Conservation (phyloP, 2,113 vertebrate genomes). For the Spermophilus dauricus region DNA sequence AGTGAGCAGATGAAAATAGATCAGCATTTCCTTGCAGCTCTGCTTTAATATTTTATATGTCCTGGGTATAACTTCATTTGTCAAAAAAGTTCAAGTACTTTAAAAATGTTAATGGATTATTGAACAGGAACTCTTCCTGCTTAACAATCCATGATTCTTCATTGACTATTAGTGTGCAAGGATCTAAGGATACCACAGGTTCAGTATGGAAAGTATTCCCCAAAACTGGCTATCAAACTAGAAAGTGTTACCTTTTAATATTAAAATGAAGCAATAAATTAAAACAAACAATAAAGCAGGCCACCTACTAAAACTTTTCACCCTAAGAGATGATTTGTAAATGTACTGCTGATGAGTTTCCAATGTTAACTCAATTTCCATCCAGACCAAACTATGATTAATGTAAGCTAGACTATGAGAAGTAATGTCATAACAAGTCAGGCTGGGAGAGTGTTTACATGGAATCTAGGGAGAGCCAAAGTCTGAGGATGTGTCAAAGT, state of each 20-base stretch:
- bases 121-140: neutral
- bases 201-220: neutral
- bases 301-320: slow-evolving; percentile 13
- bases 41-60: slow-evolving; percentile 20
- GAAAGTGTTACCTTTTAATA: slow-evolving; percentile 49
- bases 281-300: neutral
- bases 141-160: neutral
- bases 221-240: slow-evolving; percentile 1
- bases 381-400: slow-evolving; percentile 51
- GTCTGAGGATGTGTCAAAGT: neutral
- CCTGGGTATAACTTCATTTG: slow-evolving; percentile 15
- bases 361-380: neutral
- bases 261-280: slow-evolving; percentile 49
- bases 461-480: slow-evolving; percentile 8
- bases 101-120: slow-evolving; percentile 18
- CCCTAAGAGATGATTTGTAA: slow-evolving; percentile 37
- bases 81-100: neutral
- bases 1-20: slow-evolving; percentile 42
- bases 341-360: slow-evolving; percentile 21
- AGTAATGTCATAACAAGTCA: slow-evolving; percentile 9
- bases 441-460: neutral
- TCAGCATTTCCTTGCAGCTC: neutral
- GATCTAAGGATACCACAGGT: neutral
- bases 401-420: slow-evolving; percentile 47
- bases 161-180: neutral